A percentile compares a stretch with the other conserved stretches of the same genome.
phyloP scores from a whole-genome alignment of 2,888 invertebrate genomes.

The Synergus laeviventris region DNA sequence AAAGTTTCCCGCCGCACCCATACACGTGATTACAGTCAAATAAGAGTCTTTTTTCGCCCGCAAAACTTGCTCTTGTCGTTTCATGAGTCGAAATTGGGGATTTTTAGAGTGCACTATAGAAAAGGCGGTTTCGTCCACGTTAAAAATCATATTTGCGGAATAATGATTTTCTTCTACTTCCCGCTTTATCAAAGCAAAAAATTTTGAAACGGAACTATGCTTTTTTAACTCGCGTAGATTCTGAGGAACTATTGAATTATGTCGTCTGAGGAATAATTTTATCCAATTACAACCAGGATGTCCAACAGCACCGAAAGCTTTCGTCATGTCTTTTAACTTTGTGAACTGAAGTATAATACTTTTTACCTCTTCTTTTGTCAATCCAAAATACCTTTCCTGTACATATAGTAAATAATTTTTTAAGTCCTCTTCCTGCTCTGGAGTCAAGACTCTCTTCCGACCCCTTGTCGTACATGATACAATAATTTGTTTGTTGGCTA shows the following conservation, averaged over 20 bases:
- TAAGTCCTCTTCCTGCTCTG: background rate
- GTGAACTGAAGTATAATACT: constrained; percentile 7
- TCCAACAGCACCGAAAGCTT: background rate
- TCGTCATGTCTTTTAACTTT: background rate
- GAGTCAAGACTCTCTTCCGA: background rate
- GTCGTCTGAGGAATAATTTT: background rate
- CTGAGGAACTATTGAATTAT: background rate
- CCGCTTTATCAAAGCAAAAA: background rate
- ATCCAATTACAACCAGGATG: constrained; percentile 5
- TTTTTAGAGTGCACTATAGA: constrained; percentile 56
- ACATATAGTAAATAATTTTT: background rate
- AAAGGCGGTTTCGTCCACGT: constrained; percentile 63
- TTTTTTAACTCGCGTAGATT: background rate
- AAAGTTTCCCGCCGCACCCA: constrained; percentile 64
- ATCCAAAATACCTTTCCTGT: constrained; percentile 3
- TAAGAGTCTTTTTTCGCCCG: constrained; percentile 58
- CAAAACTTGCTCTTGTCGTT: constrained; percentile 61
- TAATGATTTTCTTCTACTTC: constrained; percentile 43
- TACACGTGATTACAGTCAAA: constrained; percentile 61
- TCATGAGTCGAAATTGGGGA: constrained; percentile 54
- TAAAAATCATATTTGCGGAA: constrained; percentile 62
- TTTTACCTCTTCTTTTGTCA: constrained; percentile 13
- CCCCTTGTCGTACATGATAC: no score
- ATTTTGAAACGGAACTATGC: background rate
- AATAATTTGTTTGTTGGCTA: background rate